phyloP scores from a whole-genome alignment of 2,113 vertebrate genomes.

The Hippocampus abdominalis region DNA sequence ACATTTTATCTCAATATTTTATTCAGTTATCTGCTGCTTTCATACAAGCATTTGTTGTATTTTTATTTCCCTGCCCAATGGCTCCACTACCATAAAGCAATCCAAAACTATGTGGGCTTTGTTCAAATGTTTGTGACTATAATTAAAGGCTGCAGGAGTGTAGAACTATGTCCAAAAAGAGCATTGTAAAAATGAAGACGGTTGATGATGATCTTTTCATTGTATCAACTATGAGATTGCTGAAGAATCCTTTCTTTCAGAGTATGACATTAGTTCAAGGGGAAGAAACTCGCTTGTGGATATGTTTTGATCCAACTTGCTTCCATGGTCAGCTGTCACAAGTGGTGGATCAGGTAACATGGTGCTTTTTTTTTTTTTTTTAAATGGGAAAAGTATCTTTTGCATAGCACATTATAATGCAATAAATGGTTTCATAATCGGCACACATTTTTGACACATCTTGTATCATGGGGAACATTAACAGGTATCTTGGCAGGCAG shows the following conservation, averaged over 20 bases:
- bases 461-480: not conserved
- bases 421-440: not conserved
- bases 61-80: too few relatives aligned
- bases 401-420: not conserved
- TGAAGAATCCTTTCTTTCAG: constrained; percentile 52
- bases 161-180: not conserved
- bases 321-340: constrained; percentile 53
- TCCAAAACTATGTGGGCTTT: not conserved
- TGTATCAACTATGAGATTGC: not conserved
- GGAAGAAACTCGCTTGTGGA: constrained; percentile 64
- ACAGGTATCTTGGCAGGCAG: not conserved
- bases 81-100: too few relatives aligned
- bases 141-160: not conserved
- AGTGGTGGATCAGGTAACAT: constrained; percentile 62
- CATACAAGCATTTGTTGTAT: too few relatives aligned
- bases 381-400: not conserved
- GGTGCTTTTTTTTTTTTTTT: not conserved
- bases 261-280: constrained; percentile 64
- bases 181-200: not conserved
- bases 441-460: not conserved
- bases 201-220: not conserved
- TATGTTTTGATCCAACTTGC: constrained; percentile 78
- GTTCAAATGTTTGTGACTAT: not conserved
- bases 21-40: too few relatives aligned
- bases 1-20: too few relatives aligned